Conservation (phyloP, 2,797 vertebrate genomes). For the Melanotaenia parkinsoni region DNA sequence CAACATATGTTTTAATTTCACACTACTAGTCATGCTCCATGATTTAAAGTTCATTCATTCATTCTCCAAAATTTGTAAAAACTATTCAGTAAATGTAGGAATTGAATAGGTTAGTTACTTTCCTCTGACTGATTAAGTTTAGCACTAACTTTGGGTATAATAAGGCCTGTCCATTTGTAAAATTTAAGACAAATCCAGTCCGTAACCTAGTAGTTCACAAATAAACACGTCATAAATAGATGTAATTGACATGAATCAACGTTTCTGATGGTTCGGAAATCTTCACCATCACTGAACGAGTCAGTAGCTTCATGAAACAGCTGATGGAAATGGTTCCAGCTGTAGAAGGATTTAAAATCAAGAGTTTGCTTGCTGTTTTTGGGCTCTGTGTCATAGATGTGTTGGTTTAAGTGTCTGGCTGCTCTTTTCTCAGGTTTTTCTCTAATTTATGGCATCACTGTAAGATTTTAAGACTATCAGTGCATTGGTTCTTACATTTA, state of each 20-base stretch:
- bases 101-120: not conserved
- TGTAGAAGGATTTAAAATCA: not conserved
- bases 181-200: too few relatives aligned
- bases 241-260: not conserved
- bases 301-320: not conserved
- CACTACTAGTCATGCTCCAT: too few relatives aligned
- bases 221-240: not conserved
- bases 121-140: too few relatives aligned
- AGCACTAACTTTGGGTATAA: too few relatives aligned
- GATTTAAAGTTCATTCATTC: too few relatives aligned
- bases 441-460: not conserved
- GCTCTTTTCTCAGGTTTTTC: not conserved
- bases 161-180: too few relatives aligned
- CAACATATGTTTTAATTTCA: too few relatives aligned
- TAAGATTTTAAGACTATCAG: not conserved
- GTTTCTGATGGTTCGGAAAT: not conserved
- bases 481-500: not conserved
- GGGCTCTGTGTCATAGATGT: too few relatives aligned
- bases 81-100: not conserved
- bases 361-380: too few relatives aligned
- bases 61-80: not conserved
- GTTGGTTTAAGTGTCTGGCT: not conserved
- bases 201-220: too few relatives aligned
- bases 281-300: not conserved
- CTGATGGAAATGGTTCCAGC: not conserved